Evolutionary conservation across 2,113 vertebrate species (phyloP).

Genomic region (Alouatta palliata): DNA sequence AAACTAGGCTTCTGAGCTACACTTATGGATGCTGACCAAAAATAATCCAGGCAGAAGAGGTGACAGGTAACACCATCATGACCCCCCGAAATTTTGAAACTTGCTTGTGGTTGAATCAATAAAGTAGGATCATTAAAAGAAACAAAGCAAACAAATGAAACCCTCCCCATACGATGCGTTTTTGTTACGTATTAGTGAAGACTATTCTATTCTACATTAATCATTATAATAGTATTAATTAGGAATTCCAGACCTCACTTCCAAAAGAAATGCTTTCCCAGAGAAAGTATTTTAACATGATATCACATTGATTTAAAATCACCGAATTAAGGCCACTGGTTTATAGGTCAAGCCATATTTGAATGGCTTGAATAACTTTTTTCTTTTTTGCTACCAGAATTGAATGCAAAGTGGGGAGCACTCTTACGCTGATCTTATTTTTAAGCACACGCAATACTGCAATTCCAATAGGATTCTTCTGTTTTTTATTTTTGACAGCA

Average conservation of each 20-base stretch:
- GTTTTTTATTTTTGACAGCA: constrained; percentile 83
- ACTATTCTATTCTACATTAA: constrained; percentile 78
- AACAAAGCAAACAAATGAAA: constrained; percentile 27
- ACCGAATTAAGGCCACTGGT: constrained; percentile 80
- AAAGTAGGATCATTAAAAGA: constrained; percentile 33
- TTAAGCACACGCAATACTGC: constrained; percentile 75
- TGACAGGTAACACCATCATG: background rate
- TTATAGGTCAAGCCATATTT: constrained; percentile 74
- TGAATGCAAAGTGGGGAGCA: constrained; percentile 75
- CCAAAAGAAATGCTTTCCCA: constrained; percentile 83
- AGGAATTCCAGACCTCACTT: constrained; percentile 79
- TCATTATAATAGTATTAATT: constrained; percentile 76
- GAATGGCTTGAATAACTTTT: constrained; percentile 77
- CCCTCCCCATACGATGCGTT: constrained; percentile 28
- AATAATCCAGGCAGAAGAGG: background rate
- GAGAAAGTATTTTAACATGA: constrained; percentile 82
- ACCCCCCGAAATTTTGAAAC: background rate
- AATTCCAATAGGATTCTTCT: constrained; percentile 82
- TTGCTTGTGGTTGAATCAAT: constrained; percentile 55
- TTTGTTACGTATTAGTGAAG: constrained; percentile 71
- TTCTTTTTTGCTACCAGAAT: constrained; percentile 67
- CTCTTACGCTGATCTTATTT: constrained; percentile 79
- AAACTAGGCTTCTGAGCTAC: background rate
- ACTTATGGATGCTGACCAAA: background rate
- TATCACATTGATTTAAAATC: constrained; percentile 82